A percentile compares a stretch with the other conserved stretches of the same genome.
phyloP scores from a whole-genome alignment of 2,888 invertebrate species.

The Scrobipalpa costella region DNA sequence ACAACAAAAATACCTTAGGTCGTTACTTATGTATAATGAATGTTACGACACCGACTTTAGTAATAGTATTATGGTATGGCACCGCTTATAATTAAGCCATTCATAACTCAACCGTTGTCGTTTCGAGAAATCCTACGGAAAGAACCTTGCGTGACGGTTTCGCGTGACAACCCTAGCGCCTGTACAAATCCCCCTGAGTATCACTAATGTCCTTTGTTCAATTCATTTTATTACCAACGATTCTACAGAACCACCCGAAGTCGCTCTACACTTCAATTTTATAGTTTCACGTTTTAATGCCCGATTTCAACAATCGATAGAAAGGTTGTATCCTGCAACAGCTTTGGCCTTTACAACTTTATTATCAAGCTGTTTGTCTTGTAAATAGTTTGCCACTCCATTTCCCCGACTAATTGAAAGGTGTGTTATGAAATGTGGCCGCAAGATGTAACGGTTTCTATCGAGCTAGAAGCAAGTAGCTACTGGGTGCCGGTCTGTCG shows the following conservation, averaged over 20 bases:
- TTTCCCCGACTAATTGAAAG: conserved; percentile 53
- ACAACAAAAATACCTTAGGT: background rate
- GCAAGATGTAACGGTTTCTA: conserved; percentile 61
- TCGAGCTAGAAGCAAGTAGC: conserved; percentile 35
- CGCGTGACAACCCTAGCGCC: conserved; percentile 61
- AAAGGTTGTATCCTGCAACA: conserved; percentile 34
- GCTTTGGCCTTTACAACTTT: conserved; percentile 29
- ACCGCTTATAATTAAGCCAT: conserved; percentile 50
- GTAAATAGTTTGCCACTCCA: conserved; percentile 34
- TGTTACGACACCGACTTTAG: background rate
- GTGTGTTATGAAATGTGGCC: conserved; percentile 62
- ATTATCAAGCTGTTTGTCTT: conserved; percentile 20
- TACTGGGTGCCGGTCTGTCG: conserved; percentile 56
- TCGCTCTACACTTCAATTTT: conserved; percentile 35
- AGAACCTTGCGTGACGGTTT: conserved; percentile 66
- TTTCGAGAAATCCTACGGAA: conserved; percentile 59
- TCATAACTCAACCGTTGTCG: conserved; percentile 45
- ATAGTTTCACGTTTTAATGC: conserved; percentile 38
- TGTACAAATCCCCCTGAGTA: conserved; percentile 53
- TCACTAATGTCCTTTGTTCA: conserved; percentile 61
- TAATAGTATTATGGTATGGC: background rate
- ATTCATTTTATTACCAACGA: conserved; percentile 47
- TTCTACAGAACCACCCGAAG: conserved; percentile 38
- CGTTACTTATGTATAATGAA: background rate
- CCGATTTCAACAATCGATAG: conserved; percentile 34